These are phyloP conservation scores for Pterostichus niger DNA, from an alignment of 2,888 invertebrate genomes.

Conservation along the genomic window DNA sequence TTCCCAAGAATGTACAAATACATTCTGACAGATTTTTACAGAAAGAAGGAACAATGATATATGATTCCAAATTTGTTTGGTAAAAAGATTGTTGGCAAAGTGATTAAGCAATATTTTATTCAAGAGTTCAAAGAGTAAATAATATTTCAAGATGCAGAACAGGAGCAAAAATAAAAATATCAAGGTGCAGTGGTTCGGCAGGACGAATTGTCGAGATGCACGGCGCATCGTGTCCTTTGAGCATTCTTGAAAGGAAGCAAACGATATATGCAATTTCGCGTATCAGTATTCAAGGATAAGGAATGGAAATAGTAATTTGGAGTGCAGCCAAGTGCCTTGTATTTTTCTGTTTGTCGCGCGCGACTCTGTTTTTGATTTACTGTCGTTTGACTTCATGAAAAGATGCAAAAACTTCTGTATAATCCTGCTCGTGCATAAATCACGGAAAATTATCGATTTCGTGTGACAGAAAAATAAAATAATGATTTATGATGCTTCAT, in stretches of 20 bases:
- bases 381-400: constrained; percentile 65
- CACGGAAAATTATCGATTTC: constrained; percentile 62
- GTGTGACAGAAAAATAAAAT: constrained; percentile 33
- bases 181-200: constrained; percentile 24
- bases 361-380: constrained; percentile 64
- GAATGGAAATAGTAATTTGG: constrained; percentile 70
- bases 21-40: too few species aligned
- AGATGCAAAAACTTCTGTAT: constrained; percentile 66
- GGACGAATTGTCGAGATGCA: constrained; percentile 14
- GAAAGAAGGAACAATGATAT: background rate
- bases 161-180: constrained; percentile 31
- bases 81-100: background rate
- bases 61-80: background rate
- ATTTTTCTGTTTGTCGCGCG: constrained; percentile 68
- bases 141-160: constrained; percentile 25
- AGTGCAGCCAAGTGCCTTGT: constrained; percentile 69
- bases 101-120: constrained; percentile 15
- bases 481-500: constrained; percentile 51
- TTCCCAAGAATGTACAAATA: too few species aligned
- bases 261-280: constrained; percentile 65
- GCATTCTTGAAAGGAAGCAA: constrained; percentile 41
- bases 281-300: constrained; percentile 66
- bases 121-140: constrained; percentile 12
- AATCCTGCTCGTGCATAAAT: constrained; percentile 61
- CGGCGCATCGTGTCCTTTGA: constrained; percentile 24